Evolutionary conservation across 2,797 vertebrate species (phyloP), one percentile per base, ranked within the genome.

Genomic region (Melanotaenia nigrans): DNA sequence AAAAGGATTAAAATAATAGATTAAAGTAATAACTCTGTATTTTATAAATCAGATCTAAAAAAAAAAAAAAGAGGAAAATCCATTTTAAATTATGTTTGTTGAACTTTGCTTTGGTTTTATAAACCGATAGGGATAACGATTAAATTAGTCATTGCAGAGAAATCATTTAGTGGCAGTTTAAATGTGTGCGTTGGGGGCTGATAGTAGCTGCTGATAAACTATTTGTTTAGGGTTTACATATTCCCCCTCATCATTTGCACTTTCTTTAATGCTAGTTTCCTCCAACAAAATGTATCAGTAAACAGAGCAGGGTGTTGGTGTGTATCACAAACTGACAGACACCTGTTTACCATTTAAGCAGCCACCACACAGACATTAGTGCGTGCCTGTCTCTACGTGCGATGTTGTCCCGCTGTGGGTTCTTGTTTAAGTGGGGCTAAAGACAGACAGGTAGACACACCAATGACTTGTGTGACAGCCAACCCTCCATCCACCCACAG

Each of bases 301-400:
- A 84, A 85, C 75, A 87, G 55, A 77, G 62, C 45, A 68, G 65
- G 74, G 72, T 78, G 75, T 78, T 68, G 71, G 65, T 66, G 72
- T 55, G 61, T 71, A 63, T 78, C 68, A 79, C 81, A 75, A 76
- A 75, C 67, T 67, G 72, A 78, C 53, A 66, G 68, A 74, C 65
- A 78, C 49, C 36, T 75, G 72, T 82, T 86, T 87, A 81, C 62
- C 77, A 81, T 85, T 87, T 84, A 90, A 89, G 88, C 83, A 86
- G 78, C 65, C 56, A 18, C 16, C 76, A 60, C 68, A 53, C 22
- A 49, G 38, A 60, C 45, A n/a, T 35, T 14, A 28, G 63, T 56
- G 57, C 64, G 18, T 7, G 32, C 45, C 25, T 54, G 22, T 49
- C 58, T 20, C 45, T n/a, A n/a, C 57, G 65, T 66, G 70, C 16